Base-by-base conservation (phyloP, 1,140 invertebrate genomes). In the Plutomurus gul region DNA sequence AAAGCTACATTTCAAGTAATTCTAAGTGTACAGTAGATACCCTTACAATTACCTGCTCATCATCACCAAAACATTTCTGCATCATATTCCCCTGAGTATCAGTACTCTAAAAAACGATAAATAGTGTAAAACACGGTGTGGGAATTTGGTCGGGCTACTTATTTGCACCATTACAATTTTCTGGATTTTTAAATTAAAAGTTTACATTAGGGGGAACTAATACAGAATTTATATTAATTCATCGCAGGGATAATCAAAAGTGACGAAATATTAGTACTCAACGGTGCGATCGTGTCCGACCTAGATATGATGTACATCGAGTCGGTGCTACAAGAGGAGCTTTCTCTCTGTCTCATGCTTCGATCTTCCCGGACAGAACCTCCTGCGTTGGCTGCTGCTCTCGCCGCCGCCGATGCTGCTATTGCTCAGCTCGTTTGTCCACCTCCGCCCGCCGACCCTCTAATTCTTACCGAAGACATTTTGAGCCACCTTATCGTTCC, bases 241-340 rank as follows among this genome's bases (percentile, higher is more conserved):
- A n/a, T n/a, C n/a, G n/a, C 89, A 96, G 96, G 96, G 85, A 93
- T 99, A 85, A 96, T 96, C 86, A 96, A 97, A 88, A 93, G 95
- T 84, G 97, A 99, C 88, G 96, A 99, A 88, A 97, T 99, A 86
- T 96, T 99, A 91, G 96, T 99, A 84, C 97, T 99, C 87, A 99
- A 99, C 88, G 95, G 96, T 81, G 95, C 96, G 80, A 95, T 98
- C 85, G 96, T 99, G 49, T 96, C 94, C 81, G 96, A 98, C 88
- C 89, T 99, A 87, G 96, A 99, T 90, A 99, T 99, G 96, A 98
- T 99, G 94, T 98, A 97, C 89, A 91, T 99, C 85, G 97, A 98
- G 87, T 87, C 86, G 5, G 81, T 82, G 22, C 78, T 82, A 5
- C 81, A 98, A 88, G 96, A 98, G 87, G 96, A 97, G 85, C 90